A percentile compares a stretch with the other conserved stretches of the same genome.
phyloP scores from a whole-genome alignment of 37 sponge, comb jelly and placozoan species.

The Axinella damicornis region DNA sequence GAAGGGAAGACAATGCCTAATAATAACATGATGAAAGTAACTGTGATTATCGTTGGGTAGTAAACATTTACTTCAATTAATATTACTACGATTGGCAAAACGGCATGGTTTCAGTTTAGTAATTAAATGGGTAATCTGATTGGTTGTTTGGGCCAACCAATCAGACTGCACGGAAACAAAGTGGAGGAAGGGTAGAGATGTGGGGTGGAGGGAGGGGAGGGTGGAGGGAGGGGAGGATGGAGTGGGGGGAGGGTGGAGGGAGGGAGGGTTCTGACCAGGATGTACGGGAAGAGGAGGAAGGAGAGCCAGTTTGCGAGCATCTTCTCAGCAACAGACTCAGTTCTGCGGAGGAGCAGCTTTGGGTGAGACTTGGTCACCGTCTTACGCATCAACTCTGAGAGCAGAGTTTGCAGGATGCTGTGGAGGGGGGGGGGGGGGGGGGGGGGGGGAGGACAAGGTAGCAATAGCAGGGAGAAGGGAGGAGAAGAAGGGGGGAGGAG shows the following conservation, averaged over 20 bases:
- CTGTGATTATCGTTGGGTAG: no score
- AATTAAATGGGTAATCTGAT: no score
- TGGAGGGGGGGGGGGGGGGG: background rate
- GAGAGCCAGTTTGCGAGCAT: conserved; percentile 94
- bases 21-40: no score
- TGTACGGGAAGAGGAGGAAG: conserved; percentile 82
- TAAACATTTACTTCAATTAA: no score
- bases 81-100: no score
- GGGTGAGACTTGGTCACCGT: conserved; percentile 57
- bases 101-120: no score
- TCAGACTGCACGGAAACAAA: background rate
- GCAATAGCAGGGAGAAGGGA: background rate
- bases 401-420: conserved; percentile 74
- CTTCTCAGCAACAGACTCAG: conserved; percentile 92
- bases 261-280: conserved; percentile 51
- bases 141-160: no score
- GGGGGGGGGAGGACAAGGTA: background rate
- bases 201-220: background rate
- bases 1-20: background rate
- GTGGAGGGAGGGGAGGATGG: conserved; percentile 5
- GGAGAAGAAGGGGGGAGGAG: conserved; percentile 12
- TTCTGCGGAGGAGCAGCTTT: conserved; percentile 85
- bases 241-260: background rate
- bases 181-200: background rate
- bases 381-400: conserved; percentile 75